Conservation (phyloP, 2,888 invertebrate species). For the Trachelus iudaicus region DNA sequence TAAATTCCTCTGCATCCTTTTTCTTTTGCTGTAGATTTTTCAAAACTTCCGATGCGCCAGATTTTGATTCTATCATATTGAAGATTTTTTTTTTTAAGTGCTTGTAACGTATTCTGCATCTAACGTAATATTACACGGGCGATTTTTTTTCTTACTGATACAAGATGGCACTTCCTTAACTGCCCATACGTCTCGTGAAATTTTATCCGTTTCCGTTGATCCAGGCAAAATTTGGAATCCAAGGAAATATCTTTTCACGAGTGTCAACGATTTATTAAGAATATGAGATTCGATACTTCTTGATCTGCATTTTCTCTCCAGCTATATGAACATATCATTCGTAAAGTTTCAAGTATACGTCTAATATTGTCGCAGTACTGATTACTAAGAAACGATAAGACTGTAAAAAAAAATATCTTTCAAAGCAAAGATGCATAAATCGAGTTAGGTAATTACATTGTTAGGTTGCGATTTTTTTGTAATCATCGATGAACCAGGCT, state of each 20-base stretch:
- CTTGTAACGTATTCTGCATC: neutral
- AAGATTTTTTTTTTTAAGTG: neutral
- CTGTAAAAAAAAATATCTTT: neutral
- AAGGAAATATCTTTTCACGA: neutral
- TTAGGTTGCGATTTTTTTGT: neutral
- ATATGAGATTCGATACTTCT: neutral
- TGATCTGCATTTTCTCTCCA: neutral
- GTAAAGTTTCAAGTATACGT: neutral
- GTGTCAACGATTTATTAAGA: neutral
- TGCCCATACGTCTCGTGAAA: neutral
- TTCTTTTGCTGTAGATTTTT: conserved; percentile 24
- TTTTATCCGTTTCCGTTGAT: neutral
- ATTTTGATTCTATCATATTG: neutral
- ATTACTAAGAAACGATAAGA: neutral
- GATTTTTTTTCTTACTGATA: neutral
- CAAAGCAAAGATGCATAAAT: neutral
- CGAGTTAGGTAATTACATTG: neutral
- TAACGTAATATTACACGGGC: neutral
- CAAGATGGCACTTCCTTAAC: neutral
- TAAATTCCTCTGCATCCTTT: conserved; percentile 26
- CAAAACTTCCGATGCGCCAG: neutral
- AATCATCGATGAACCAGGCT: neutral
- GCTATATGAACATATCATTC: neutral
- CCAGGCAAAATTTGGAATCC: neutral
- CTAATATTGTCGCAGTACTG: neutral